Evolutionary conservation across 2,113 vertebrate species (phyloP).

Genomic region (Alosa alosa): DNA sequence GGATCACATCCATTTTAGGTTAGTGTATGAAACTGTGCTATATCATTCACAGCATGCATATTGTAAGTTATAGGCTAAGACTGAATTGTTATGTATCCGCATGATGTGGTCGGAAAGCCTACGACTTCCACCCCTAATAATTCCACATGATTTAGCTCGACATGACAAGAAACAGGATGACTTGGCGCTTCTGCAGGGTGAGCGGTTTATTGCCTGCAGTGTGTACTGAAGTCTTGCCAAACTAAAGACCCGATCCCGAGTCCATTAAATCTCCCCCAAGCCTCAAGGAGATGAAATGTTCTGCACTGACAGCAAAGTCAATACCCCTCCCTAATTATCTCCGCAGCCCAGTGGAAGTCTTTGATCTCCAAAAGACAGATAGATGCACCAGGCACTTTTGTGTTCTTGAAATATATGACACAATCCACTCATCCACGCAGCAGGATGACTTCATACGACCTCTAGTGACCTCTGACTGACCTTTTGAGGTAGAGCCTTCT

Average conservation of each 20-base stretch:
- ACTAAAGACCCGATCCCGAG: neutral
- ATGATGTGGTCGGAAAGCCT: neutral
- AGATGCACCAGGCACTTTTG: neutral
- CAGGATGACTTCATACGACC: neutral
- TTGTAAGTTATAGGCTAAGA: neutral
- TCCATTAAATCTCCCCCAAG: constrained; percentile 6
- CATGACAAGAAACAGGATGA: constrained; percentile 8
- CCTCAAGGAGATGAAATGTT: constrained; percentile 4
- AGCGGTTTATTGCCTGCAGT: neutral
- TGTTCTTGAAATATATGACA: neutral
- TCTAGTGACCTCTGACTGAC: constrained; percentile 48
- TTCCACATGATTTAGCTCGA: neutral
- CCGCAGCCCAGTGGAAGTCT: neutral
- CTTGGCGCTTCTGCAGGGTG: neutral
- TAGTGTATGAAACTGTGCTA: neutral
- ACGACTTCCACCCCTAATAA: neutral
- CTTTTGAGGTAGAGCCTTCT: constrained; percentile 69
- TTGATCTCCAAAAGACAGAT: neutral
- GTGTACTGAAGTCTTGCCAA: neutral
- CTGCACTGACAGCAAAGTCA: neutral
- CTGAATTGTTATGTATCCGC: neutral
- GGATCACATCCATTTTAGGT: neutral
- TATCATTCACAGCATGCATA: neutral
- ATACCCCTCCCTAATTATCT: constrained; percentile 1
- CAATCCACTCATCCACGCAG: neutral